A percentile compares a stretch with the other conserved stretches of the same genome.
These are phyloP conservation scores for Pandemis heparana DNA, from an alignment of 2,888 invertebrate species.

Conservation along the genomic window DNA sequence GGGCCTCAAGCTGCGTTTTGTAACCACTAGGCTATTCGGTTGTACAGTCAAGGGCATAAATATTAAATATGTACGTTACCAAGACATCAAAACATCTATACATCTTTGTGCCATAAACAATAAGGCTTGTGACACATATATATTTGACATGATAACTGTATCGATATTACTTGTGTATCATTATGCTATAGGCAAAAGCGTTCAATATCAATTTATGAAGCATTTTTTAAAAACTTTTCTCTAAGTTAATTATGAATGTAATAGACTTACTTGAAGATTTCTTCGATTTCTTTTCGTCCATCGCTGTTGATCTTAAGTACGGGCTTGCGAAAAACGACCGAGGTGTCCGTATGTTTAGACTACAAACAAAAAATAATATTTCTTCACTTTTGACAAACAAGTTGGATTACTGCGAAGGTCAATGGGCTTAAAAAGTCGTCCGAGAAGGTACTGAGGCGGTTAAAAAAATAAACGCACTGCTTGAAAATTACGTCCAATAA, in stretches of 20 bases:
- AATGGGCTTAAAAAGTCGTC: constrained; percentile 17
- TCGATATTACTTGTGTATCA: no score
- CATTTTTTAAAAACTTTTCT: no score
- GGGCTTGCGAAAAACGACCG: constrained; percentile 22
- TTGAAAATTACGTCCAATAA: neutral
- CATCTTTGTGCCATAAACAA: no score
- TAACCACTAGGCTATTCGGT: no score
- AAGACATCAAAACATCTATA: no score
- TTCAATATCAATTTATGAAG: no score
- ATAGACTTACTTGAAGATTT: constrained; percentile 23
- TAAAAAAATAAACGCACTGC: constrained; percentile 23
- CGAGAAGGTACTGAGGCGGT: constrained; percentile 14
- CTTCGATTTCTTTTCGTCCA: constrained; percentile 19
- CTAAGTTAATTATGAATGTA: no score
- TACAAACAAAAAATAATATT: constrained; percentile 25
- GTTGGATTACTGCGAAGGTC: constrained; percentile 31
- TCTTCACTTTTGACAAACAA: constrained; percentile 26
- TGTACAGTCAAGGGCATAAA: no score
- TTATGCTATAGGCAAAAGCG: no score
- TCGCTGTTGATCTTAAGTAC: constrained; percentile 24
- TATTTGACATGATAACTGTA: neutral
- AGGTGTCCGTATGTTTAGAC: constrained; percentile 6
- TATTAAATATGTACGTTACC: no score
- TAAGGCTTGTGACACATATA: no score
- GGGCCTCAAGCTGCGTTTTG: no score